Conservation (phyloP, 2,113 vertebrate species). For the Mastomys coucha region DNA sequence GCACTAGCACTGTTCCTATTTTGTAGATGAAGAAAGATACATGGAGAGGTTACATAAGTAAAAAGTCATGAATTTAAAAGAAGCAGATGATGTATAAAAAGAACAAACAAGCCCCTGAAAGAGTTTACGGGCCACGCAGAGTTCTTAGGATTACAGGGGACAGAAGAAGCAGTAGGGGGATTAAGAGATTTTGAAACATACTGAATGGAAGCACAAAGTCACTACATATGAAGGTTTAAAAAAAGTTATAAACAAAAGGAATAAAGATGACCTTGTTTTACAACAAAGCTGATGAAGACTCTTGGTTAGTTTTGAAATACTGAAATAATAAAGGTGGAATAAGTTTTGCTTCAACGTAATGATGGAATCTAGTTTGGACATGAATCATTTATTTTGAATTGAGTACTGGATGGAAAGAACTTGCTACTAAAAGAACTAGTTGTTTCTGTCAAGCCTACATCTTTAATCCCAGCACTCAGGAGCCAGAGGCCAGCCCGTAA, state of each 20-base stretch:
- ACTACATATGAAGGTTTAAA: slow-evolving; percentile 42
- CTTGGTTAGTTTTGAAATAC: slow-evolving; percentile 21
- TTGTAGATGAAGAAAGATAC: slow-evolving; percentile 16
- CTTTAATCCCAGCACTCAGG: background rate
- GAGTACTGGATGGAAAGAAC: background rate
- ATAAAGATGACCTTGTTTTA: slow-evolving; percentile 61
- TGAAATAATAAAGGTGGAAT: slow-evolving; percentile 14
- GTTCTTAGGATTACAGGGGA: background rate
- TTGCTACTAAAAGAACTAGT: background rate
- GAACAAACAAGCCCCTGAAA: slow-evolving; percentile 12
- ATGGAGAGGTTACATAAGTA: background rate
- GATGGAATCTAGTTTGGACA: background rate
- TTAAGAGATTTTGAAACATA: slow-evolving; percentile 50
- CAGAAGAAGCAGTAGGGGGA: background rate
- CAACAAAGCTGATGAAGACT: slow-evolving; percentile 33
- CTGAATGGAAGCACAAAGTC: slow-evolving; percentile 13
- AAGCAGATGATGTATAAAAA: slow-evolving; percentile 34
- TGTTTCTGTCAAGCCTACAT: background rate
- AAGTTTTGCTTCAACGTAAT: slow-evolving; percentile 38
- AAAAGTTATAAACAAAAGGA: background rate
- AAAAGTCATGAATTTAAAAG: background rate
- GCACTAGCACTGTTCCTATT: background rate
- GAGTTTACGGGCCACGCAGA: background rate
- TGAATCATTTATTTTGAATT: slow-evolving; percentile 42
- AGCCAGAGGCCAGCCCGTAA: background rate